These are phyloP conservation scores for Teleiodes luculella DNA, from an alignment of 2,888 invertebrate genomes.

Conservation along the genomic window DNA sequence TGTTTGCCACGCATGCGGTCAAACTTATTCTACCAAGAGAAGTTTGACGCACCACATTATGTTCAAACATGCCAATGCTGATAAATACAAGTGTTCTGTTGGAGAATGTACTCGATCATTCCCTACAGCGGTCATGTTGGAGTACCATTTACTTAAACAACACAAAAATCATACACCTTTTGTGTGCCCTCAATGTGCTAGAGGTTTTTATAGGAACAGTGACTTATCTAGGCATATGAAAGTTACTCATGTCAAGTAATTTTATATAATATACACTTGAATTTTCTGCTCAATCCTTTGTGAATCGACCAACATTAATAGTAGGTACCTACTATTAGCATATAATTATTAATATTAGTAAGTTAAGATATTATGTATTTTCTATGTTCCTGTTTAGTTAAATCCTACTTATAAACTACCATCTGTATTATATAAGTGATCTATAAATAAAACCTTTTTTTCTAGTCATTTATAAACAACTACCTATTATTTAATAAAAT, in stretches of 20 bases:
- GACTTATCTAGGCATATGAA: slow-evolving; percentile 63
- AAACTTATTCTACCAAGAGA: slow-evolving; percentile 51
- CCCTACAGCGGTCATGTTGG: slow-evolving; percentile 63
- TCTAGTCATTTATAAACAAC: too few relatives aligned
- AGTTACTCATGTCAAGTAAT: slow-evolving; percentile 54
- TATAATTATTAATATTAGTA: too few relatives aligned
- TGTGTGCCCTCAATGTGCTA: slow-evolving; percentile 60
- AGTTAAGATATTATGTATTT: too few relatives aligned
- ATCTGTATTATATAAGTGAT: too few relatives aligned
- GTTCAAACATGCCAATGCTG: slow-evolving; percentile 62
- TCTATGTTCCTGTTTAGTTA: too few relatives aligned
- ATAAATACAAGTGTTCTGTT: slow-evolving; percentile 64
- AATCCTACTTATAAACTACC: not conserved
- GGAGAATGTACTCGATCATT: slow-evolving; percentile 63
- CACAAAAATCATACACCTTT: slow-evolving; percentile 68
- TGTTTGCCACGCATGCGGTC: slow-evolving; percentile 55
- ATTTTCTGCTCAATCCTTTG: not conserved
- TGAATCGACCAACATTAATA: too few relatives aligned
- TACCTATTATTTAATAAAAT: too few relatives aligned
- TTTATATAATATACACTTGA: not conserved
- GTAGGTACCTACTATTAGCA: too few relatives aligned
- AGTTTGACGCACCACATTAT: slow-evolving; percentile 62
- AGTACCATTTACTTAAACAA: slow-evolving; percentile 66
- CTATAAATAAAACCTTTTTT: too few relatives aligned
- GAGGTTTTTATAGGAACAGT: slow-evolving; percentile 63